Percentiles rank a stretch among this genome's conserved stretches.
These are phyloP conservation scores for Aegithalos caudatus DNA, from an alignment of 2,113 vertebrate genomes.

Conservation along the genomic window DNA sequence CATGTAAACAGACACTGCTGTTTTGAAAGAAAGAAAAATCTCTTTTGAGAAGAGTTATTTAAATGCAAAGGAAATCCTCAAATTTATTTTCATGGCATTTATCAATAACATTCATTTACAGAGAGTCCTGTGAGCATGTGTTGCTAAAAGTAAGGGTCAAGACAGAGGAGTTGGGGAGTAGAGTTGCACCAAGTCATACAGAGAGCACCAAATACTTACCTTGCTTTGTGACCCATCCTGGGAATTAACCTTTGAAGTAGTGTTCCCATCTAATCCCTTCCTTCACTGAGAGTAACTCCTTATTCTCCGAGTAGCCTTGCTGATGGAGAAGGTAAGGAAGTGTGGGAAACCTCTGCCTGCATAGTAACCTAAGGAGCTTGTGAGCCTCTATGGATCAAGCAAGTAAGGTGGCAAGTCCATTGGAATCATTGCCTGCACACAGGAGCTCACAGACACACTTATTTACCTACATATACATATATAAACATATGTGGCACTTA, in stretches of 20 bases:
- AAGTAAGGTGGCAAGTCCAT: neutral
- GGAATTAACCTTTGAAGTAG: neutral
- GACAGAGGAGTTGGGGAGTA: neutral
- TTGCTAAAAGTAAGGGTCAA: neutral
- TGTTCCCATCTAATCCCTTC: neutral
- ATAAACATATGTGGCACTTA: neutral
- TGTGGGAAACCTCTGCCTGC: neutral
- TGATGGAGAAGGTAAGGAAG: neutral
- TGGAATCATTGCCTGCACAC: neutral
- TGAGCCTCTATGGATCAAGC: neutral
- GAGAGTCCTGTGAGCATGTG: neutral
- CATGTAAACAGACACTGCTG: neutral
- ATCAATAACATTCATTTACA: neutral
- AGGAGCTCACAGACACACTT: neutral
- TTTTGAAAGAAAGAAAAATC: neutral
- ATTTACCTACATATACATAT: neutral
- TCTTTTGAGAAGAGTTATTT: neutral
- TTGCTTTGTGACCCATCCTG: neutral
- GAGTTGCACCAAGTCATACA: neutral
- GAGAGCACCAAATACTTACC: neutral
- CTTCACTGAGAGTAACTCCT: neutral
- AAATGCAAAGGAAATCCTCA: neutral
- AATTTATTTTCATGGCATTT: neutral
- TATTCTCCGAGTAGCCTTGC: rapidly evolving
- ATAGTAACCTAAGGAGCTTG: neutral